Base-by-base conservation (phyloP, 37 sponge, comb jelly and placozoan species). In the Agelas oroides region DNA sequence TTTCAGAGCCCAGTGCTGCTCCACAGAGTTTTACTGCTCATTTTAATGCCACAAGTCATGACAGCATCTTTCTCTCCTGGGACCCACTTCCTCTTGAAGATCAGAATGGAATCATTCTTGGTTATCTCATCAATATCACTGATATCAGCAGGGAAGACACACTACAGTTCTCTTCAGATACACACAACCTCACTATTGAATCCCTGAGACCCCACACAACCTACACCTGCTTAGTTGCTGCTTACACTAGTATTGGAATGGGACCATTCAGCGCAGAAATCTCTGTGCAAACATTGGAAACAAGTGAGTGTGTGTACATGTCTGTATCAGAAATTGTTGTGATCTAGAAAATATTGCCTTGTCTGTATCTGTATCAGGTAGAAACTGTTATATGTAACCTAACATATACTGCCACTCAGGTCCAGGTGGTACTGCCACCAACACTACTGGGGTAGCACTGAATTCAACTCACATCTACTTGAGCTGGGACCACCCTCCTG, bases 201-300 rank as follows among this genome's bases (percentile, higher is more conserved):
- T 61, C 63, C 31, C 57, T 84, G 25, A 56, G 15, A 33, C 84
- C 84, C 17, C 75, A 55, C 58, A 75, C 84, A 30, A 67, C 75
- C 23, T 84, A 84, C 53, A 20, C 73, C 52, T 71, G 41, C 33
- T 59, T 36, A 40, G 52, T 84, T 40, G 87, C 87, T 30, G 84
- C 84, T 24, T 30, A 55, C 23, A 84, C 75, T 32, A 46, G 46
- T 46, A 68, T 64, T 21, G 75, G 75, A 21, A 64, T 6, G 12
- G 84, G 84, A 56, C 84, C 76, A 53, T 81, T 57, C 56, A 78
- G 71, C 72, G 66, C 59, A 12, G 46, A 46, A 46, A 46, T 46
- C 46, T 46, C 46, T 46, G 46, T 46, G 8, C 46, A 12, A 8
- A 46, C 46, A 12, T 8, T 46, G 46, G 46, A 46, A 46, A 46